These are phyloP conservation scores for Cheilinus undulatus DNA, from an alignment of 2,113 vertebrate genomes.

Conservation along the genomic window DNA sequence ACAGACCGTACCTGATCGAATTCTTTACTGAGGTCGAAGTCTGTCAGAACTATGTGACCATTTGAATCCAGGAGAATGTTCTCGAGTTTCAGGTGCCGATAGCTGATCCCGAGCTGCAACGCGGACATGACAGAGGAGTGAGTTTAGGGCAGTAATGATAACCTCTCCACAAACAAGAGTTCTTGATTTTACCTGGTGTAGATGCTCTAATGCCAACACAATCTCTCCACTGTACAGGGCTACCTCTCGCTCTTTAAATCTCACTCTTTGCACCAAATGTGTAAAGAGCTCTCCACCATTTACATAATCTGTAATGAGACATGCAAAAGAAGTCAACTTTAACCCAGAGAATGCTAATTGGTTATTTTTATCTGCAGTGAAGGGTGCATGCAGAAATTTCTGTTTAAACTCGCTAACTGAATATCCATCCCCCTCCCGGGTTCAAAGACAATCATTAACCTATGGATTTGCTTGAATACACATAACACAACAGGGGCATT, in stretches of 20 bases:
- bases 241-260: slow-evolving; percentile 94
- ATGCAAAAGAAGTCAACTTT: not conserved
- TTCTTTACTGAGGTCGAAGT: slow-evolving; percentile 99
- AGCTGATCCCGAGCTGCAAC: slow-evolving; percentile 94
- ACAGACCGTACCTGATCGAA: slow-evolving; percentile 93
- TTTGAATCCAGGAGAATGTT: slow-evolving; percentile 96
- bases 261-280: slow-evolving; percentile 97
- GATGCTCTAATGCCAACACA: slow-evolving; percentile 93
- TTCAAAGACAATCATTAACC: slow-evolving; percentile 28
- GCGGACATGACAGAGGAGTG: slow-evolving; percentile 1
- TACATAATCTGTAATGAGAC: slow-evolving; percentile 89
- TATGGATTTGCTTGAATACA: slow-evolving; percentile 6
- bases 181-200: slow-evolving; percentile 90
- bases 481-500: not conserved
- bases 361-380: not conserved
- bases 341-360: not conserved
- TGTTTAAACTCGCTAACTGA: not conserved
- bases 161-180: not conserved
- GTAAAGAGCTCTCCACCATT: slow-evolving; percentile 98
- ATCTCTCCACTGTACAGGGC: slow-evolving; percentile 96
- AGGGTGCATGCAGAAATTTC: not conserved
- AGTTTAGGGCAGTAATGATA: not conserved
- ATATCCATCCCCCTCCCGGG: too few species aligned
- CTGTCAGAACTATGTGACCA: slow-evolving; percentile 97
- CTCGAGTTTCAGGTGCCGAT: slow-evolving; percentile 98